Conservation (phyloP, 2,113 vertebrate species). For the Tachysurus vachellii region DNA sequence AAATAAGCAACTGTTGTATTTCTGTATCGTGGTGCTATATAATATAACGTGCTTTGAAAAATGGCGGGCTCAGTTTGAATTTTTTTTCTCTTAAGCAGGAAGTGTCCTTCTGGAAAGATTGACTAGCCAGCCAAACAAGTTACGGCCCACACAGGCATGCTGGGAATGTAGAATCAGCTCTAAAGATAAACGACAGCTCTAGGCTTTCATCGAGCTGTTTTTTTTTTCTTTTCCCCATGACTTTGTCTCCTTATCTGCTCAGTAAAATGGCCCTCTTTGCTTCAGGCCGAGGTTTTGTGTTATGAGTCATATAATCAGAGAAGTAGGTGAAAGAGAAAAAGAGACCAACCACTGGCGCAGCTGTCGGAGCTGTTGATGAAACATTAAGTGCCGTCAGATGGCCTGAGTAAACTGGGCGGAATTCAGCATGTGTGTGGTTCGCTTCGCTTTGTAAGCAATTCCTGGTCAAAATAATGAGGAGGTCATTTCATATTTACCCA, state of each 20-base stretch:
- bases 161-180: slow-evolving; percentile 33
- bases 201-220: neutral
- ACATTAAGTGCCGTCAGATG: neutral
- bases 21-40: neutral
- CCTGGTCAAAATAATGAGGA: neutral
- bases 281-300: slow-evolving; percentile 36
- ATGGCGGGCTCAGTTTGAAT: slow-evolving; percentile 47
- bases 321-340: neutral
- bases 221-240: neutral
- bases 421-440: neutral
- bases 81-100: slow-evolving; percentile 12
- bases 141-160: slow-evolving; percentile 38
- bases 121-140: slow-evolving; percentile 27
- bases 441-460: neutral
- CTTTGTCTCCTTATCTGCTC: slow-evolving; percentile 24
- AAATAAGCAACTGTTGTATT: neutral
- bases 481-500: neutral
- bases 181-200: slow-evolving; percentile 11
- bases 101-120: slow-evolving; percentile 29
- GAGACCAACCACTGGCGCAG: neutral
- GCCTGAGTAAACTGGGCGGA: neutral
- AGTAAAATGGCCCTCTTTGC: slow-evolving; percentile 29
- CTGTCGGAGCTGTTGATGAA: slow-evolving; percentile 33
- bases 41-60: neutral
- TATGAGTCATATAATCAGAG: slow-evolving; percentile 32